phyloP scores from a whole-genome alignment of 1,140 invertebrate genomes.

The Diplogasteroides magnus region DNA sequence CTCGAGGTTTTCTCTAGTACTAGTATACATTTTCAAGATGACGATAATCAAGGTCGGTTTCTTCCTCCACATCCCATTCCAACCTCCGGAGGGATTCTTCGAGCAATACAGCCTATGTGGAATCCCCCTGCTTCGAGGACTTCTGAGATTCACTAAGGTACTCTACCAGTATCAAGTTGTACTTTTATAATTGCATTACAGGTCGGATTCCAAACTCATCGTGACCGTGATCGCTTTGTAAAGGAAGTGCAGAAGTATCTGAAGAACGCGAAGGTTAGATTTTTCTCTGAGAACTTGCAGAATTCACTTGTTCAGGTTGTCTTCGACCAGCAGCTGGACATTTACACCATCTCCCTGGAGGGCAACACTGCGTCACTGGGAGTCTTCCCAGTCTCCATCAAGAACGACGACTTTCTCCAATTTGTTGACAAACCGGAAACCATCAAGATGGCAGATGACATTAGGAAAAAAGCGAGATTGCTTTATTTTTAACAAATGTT shows the following conservation, averaged over 20 bases:
- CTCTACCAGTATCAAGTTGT: conserved; percentile 6
- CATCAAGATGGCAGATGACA: conserved; percentile 39
- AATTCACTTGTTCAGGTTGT: not conserved
- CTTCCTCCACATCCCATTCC: conserved; percentile 55
- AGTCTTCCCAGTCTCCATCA: conserved; percentile 53
- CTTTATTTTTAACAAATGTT: conserved; percentile 20
- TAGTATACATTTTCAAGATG: not conserved
- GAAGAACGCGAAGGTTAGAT: conserved; percentile 37
- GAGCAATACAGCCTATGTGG: conserved; percentile 44
- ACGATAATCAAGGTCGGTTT: conserved; percentile 39
- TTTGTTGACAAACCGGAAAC: conserved; percentile 42
- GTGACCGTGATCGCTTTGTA: conserved; percentile 49
- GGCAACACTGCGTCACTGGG: conserved; percentile 53
- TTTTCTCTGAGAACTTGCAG: conserved; percentile 11
- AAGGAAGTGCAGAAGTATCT: conserved; percentile 44
- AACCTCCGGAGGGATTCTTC: conserved; percentile 54
- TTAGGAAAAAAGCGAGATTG: conserved; percentile 39
- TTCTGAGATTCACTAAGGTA: conserved; percentile 52
- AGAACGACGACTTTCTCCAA: conserved; percentile 53
- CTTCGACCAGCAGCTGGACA: conserved; percentile 44
- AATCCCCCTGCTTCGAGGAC: conserved; percentile 46
- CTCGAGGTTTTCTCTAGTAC: conserved; percentile 30
- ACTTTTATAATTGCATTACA: conserved; percentile 23
- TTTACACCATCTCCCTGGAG: conserved; percentile 48
- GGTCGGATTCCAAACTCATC: conserved; percentile 54